A percentile compares a stretch with the other conserved stretches of the same genome.
phyloP scores from a whole-genome alignment of 2,888 invertebrate genomes.

The Apamea monoglypha region DNA sequence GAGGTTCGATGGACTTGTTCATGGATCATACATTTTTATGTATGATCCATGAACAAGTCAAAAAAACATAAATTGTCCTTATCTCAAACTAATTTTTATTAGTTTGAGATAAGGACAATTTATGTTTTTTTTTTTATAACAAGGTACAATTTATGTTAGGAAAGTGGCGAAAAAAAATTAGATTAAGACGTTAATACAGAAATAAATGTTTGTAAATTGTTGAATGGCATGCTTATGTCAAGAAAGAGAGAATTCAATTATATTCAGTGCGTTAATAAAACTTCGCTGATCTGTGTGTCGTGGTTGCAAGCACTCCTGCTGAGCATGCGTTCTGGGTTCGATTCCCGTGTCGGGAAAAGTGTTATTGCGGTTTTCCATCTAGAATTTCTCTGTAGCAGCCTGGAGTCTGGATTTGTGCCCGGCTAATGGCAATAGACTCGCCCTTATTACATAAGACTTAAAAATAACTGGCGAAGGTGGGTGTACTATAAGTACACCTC shows the following conservation, averaged over 20 bases:
- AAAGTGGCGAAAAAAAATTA: neutral
- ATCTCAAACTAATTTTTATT: slow-evolving; percentile 24
- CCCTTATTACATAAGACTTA: too few relatives aligned
- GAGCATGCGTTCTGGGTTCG: neutral
- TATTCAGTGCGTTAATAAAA: neutral
- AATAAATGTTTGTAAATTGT: neutral
- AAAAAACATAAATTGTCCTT: slow-evolving; percentile 21
- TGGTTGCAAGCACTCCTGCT: neutral
- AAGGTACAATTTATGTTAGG: slow-evolving; percentile 13
- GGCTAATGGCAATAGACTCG: too few relatives aligned
- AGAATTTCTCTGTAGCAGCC: too few relatives aligned
- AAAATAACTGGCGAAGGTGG: neutral
- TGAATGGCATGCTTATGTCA: too few relatives aligned
- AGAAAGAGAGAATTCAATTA: neutral
- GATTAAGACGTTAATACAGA: neutral
- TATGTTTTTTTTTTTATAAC: slow-evolving; percentile 23
- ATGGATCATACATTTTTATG: slow-evolving; percentile 17
- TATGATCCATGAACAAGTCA: too few relatives aligned
- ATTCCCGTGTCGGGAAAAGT: neutral
- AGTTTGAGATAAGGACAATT: slow-evolving; percentile 21
- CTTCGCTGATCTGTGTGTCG: neutral
- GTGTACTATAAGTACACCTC: too few relatives aligned
- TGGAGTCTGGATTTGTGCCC: too few relatives aligned
- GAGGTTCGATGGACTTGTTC: slow-evolving; percentile 4
- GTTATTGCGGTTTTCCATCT: neutral